Conservation (phyloP, 2,888 invertebrate genomes). For the Hetaerina titia region DNA sequence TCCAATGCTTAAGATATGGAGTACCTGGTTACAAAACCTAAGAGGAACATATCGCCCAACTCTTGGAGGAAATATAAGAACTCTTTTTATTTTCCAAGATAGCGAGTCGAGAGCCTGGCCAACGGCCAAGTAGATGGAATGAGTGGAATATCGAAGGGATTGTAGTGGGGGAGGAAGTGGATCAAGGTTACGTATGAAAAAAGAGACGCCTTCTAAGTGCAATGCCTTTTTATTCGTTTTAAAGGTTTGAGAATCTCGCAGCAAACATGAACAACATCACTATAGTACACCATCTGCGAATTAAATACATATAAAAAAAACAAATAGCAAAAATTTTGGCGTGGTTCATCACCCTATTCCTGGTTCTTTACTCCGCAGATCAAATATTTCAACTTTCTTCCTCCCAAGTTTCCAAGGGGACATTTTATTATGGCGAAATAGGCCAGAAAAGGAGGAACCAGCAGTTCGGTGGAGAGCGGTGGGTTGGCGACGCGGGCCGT, state of each 20-base stretch:
- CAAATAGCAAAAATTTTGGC: conserved; percentile 29
- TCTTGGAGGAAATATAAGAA: no score
- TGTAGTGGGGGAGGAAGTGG: not conserved
- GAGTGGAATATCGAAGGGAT: not conserved
- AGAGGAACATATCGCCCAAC: no score
- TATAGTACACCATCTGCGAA: conserved; percentile 65
- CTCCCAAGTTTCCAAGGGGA: not conserved
- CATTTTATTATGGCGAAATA: not conserved
- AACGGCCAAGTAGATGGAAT: no score
- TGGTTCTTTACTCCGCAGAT: not conserved
- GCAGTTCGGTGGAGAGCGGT: not conserved
- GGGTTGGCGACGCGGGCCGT: not conserved
- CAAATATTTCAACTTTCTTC: not conserved
- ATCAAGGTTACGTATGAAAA: not conserved
- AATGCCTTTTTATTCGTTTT: conserved; percentile 64
- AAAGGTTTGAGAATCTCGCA: conserved; percentile 60
- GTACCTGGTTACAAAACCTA: no score
- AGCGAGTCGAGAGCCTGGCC: no score
- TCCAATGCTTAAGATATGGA: no score
- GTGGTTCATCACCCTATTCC: not conserved
- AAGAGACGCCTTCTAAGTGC: not conserved
- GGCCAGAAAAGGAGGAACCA: not conserved
- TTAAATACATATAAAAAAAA: conserved; percentile 30
- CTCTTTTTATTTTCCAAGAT: no score
- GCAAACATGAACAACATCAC: conserved; percentile 67